Base-by-base conservation (phyloP, 2,113 vertebrate genomes). In the Equus przewalskii region DNA sequence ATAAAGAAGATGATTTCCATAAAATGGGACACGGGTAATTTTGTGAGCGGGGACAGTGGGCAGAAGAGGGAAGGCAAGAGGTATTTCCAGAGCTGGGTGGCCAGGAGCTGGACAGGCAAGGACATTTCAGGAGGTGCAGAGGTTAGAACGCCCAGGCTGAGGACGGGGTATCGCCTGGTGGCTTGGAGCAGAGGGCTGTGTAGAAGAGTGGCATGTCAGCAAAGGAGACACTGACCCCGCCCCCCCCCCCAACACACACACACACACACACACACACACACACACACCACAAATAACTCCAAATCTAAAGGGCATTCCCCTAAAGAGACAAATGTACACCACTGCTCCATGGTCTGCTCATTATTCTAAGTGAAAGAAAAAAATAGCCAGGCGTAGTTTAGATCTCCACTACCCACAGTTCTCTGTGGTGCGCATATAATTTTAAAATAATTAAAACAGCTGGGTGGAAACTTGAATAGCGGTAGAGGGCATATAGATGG, bases 391-490 rank as follows among this genome's bases (percentile, higher is more conserved):
- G 16, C 70, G 58, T 89, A 92, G 94, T 96, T 84, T 33, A 89
- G 69, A 12, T 92, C 96, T 94, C 84, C 72, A 21, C 76, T 95
- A 92, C 83, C 89, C 94, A 97, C 70, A 89, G 92, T 93, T 96
- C 89, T 98, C 98, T 54, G 67, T 24, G 70, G 87, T 56, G n/a
- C 70, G 88, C 72, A 24, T 24, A 83, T 96, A 95, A 97, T 98
- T 98, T 94, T 96, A 94, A 97, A 97, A 92, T 97, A 98, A 94
- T 97, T 98, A 97, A 97, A 98, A 96, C 98, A 98, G 98, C 73
- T 97, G 98, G 85, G 28, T 91, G 80, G 83, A 84, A 97, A 93
- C 80, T 24, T 84, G 96, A 94, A 75, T 54, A 97, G 97, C 95
- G 70, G 95, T 96, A 79, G 64, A 97, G 94, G 95, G 80, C 89